Base-by-base conservation (phyloP, 2,888 invertebrate genomes). In the Lapara coniferarum region DNA sequence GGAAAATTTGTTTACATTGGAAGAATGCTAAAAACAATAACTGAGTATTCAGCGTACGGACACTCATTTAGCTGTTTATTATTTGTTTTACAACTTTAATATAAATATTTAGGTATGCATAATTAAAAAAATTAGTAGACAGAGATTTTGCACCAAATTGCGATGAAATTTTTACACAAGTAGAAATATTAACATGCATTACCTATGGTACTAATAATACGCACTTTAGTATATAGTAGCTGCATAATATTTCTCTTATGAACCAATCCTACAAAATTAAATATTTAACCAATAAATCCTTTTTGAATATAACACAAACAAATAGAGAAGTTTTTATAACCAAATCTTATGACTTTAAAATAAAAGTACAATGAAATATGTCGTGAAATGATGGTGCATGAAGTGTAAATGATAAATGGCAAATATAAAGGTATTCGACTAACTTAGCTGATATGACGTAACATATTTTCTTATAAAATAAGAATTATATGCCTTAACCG, bases 401-500 rank as follows among this genome's bases (percentile, higher is more conserved):
- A 76, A 71, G 70, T 77, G 73, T 70, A 66, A 55, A 63, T 49
- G 59, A 68, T 58, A 66, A 70, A 52, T 53, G 52, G 63, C 51
- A 37, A 70, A 72, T 71, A 71, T 46, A 68, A 53, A 68, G 57
- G 44, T 67, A 19, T 37, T 58, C 25, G 55, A 69, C 25, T 57
- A 19, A 68, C 80, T 81, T 88, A 88, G 86, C 80, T 82, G 84
- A 73, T 75, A 77, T 83, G 78, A 79, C 73, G 75, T 78, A 72
- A 80, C 63, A 49, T 78, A 80, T 83, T 87, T 80, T 93, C 93
- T 92, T 93, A 93, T 93, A 16, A 85, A 91, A 93, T 93, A 92
- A 92, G 92, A 93, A 89, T 82, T 73, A 79, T 84, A 92, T 92
- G 93, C 93, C 93, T 93, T 93, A 92, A 85, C 85, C 84, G 86